Evolutionary conservation across 2,888 invertebrate genomes (phyloP).

Genomic region (Cryptocephalus moraei): DNA sequence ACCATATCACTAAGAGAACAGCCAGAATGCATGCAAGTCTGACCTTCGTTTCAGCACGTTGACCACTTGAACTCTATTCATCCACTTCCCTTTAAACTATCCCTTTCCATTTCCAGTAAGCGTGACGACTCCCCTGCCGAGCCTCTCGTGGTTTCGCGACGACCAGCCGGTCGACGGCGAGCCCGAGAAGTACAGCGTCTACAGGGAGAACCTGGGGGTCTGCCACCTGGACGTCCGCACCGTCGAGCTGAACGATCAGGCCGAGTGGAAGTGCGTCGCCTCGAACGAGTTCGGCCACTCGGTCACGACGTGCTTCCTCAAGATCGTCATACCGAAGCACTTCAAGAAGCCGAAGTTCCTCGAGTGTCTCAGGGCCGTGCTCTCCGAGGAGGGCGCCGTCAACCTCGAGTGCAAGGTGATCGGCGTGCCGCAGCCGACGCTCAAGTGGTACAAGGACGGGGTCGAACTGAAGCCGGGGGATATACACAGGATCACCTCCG

Average conservation of each 20-base stretch:
- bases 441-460: conserved; percentile 90
- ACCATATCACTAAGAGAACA: too few relatives aligned
- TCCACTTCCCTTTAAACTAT: too few relatives aligned
- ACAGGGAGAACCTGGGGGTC: conserved; percentile 58
- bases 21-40: too few relatives aligned
- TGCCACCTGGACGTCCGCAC: conserved; percentile 63
- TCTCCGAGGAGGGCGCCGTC: conserved; percentile 78
- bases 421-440: conserved; percentile 79
- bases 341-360: conserved; percentile 82
- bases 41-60: too few relatives aligned
- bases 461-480: conserved; percentile 83
- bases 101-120: conserved; percentile 46
- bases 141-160: conserved; percentile 79
- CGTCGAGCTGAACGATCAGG: conserved; percentile 75
- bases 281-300: conserved; percentile 84
- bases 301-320: conserved; percentile 76
- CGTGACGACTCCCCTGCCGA: conserved; percentile 64
- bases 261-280: conserved; percentile 87
- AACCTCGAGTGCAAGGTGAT: conserved; percentile 89
- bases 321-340: conserved; percentile 75
- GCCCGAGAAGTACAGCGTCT: conserved; percentile 55
- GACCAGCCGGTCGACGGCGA: conserved; percentile 64
- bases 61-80: too few relatives aligned
- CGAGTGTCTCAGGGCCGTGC: conserved; percentile 72
- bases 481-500: conserved; percentile 82